Evolutionary conservation across 1,140 invertebrate species (phyloP).

Genomic region (Zeugodacus cucurbitae): DNA sequence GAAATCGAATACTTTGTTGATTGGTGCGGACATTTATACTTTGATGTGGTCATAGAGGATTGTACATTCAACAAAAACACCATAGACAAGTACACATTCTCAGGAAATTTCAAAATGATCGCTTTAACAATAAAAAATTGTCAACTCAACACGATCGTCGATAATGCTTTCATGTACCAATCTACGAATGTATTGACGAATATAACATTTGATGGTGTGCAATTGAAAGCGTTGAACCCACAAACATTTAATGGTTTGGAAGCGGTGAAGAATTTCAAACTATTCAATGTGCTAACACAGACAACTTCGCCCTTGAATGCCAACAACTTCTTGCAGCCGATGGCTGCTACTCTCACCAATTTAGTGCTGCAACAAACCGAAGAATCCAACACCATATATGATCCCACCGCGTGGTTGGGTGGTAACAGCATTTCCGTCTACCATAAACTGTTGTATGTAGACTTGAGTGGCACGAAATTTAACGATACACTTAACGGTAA

Average conservation of each 20-base stretch:
- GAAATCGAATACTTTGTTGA: not conserved
- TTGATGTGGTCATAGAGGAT: slow-evolving; percentile 31
- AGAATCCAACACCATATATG: not conserved
- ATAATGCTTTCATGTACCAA: slow-evolving; percentile 13
- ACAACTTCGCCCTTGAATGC: not conserved
- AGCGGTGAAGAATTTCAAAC: not conserved
- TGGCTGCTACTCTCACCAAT: not conserved
- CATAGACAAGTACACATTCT: not conserved
- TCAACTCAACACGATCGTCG: not conserved
- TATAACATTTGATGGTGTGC: not conserved
- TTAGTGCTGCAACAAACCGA: not conserved
- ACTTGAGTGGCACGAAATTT: slow-evolving; percentile 41
- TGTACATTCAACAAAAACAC: not conserved
- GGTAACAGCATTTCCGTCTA: not conserved
- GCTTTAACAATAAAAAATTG: slow-evolving; percentile 8
- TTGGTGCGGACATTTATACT: not conserved
- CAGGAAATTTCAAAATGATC: not conserved
- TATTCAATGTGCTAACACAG: not conserved
- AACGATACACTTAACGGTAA: not conserved
- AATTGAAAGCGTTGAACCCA: not conserved
- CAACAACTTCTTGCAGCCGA: slow-evolving; percentile 10
- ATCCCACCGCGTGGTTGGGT: slow-evolving; percentile 17
- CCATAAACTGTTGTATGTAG: not conserved
- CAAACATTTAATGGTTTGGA: slow-evolving; percentile 15
- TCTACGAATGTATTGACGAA: not conserved